Evolutionary conservation across 2,113 vertebrate genomes (phyloP), one percentile per base, ranked within the genome.

Genomic region (Crotalus viridis): DNA sequence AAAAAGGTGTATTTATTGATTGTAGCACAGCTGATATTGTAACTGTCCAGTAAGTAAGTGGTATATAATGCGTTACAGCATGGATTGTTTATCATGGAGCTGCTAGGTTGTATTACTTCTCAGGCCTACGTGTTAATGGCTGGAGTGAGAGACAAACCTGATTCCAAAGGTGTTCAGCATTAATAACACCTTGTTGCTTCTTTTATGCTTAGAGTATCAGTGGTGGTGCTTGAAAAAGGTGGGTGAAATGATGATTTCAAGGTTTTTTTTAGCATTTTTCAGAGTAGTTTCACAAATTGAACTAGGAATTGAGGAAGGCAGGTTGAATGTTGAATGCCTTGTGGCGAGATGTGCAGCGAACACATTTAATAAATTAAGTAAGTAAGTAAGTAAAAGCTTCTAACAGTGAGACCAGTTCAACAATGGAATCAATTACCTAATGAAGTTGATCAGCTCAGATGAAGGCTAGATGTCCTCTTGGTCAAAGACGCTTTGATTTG

Each of bases 1-100:
- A 51, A 87, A 85, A 61, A 93, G 56, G 89, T 87, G 48, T 56
- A 26, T 64, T 93, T 93, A 93, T 93, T 89, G 92, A 93, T 93
- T 57, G 8, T 10, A n/a, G 89, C n/a, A 28, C 85, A 15, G 57
- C 85, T 19, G 48, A 91, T 81, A 26, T 86, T 88, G 57, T 88
- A 0, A 0, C 0, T 4, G 22, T 54, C 54, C 74, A n/a, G 21
- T 21, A 24, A 0, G 0, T 15, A 24, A 0, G 0, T 57, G 28
- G 52, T 33, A 90, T 89, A 87, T 90, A 87, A 93, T 61, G 89
- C 46, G n/a, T 86, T 17, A 52, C 43, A 13, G 43, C n/a, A 43
- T 61, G 0, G 22, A 1, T 0, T 1, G 89, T 0, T 10, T 54
- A 26, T 61, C 61, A 85, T 0, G 39, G 93, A 39, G 93, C 91